Conservation (phyloP, 2,113 vertebrate species). For the Melanerpes aurifrons region DNA sequence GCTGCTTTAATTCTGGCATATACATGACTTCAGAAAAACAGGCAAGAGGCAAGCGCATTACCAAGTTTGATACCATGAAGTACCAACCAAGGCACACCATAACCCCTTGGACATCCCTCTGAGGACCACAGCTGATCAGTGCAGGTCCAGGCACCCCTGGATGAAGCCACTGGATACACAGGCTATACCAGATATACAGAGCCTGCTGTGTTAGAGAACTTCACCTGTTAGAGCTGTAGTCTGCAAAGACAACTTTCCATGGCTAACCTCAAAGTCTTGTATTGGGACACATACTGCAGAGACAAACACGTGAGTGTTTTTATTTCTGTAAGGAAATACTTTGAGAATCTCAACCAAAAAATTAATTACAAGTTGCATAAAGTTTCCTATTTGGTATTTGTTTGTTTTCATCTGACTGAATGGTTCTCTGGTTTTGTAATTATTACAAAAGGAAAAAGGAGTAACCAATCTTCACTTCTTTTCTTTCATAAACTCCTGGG, state of each 20-base stretch:
- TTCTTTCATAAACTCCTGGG: not conserved
- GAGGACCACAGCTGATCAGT: not conserved
- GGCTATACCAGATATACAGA: not conserved
- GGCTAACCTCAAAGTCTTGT: not conserved
- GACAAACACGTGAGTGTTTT: not conserved
- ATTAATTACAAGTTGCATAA: not conserved
- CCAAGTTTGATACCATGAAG: not conserved
- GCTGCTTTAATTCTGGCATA: not conserved
- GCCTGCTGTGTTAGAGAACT: not conserved
- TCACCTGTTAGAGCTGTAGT: not conserved
- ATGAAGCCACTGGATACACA: not conserved
- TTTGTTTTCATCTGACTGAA: not conserved
- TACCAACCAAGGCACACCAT: not conserved
- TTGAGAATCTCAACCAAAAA: not conserved
- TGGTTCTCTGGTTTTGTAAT: not conserved
- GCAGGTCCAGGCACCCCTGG: too few species aligned
- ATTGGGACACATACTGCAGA: not conserved
- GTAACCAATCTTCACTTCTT: not conserved
- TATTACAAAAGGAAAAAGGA: not conserved
- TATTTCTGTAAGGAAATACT: not conserved
- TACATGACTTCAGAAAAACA: not conserved
- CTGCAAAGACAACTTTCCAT: not conserved
- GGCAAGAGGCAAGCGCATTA: not conserved
- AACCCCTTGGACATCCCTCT: too few species aligned
- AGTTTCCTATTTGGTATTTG: not conserved